Evolutionary conservation across 1,140 invertebrate species (phyloP).

Genomic region (Leptinotarsa defecta): DNA sequence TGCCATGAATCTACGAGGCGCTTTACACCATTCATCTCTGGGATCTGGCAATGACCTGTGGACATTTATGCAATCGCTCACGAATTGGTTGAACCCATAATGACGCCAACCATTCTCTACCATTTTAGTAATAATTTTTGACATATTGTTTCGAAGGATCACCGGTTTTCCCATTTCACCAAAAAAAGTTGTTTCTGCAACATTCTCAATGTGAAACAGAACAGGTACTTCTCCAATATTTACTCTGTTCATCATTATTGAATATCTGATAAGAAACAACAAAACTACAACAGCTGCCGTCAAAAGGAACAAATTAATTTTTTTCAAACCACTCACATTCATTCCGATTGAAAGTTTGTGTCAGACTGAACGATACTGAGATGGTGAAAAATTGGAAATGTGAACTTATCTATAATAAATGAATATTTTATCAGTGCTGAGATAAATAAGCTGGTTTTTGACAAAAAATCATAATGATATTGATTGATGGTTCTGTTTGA

Average conservation of each 20-base stretch:
- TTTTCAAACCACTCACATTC: not conserved
- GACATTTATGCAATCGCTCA: constrained; percentile 1
- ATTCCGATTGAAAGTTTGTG: not conserved
- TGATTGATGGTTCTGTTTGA: too few species aligned
- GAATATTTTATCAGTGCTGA: too few species aligned
- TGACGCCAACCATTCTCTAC: not conserved
- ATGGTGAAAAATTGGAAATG: too few species aligned
- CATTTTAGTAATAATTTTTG: not conserved
- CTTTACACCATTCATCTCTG: constrained; percentile 72
- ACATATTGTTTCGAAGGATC: not conserved
- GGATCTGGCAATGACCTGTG: not conserved
- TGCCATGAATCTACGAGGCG: constrained; percentile 72
- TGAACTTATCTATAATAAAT: too few species aligned
- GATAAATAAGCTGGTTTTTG: too few species aligned
- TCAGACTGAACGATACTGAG: not conserved
- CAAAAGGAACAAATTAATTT: not conserved
- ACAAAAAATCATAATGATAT: too few species aligned
- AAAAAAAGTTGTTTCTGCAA: not conserved
- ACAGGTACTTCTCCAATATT: too few species aligned
- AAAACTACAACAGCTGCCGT: not conserved
- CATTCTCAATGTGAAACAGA: not conserved
- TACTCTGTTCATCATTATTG: too few species aligned
- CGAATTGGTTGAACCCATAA: not conserved
- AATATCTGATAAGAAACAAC: not conserved
- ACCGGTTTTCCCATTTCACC: constrained; percentile 14